Percentiles rank a stretch among this genome's conserved stretches.
These are phyloP conservation scores for Cryptotis parvus DNA, from an alignment of 2,113 vertebrate genomes.

Conservation along the genomic window DNA sequence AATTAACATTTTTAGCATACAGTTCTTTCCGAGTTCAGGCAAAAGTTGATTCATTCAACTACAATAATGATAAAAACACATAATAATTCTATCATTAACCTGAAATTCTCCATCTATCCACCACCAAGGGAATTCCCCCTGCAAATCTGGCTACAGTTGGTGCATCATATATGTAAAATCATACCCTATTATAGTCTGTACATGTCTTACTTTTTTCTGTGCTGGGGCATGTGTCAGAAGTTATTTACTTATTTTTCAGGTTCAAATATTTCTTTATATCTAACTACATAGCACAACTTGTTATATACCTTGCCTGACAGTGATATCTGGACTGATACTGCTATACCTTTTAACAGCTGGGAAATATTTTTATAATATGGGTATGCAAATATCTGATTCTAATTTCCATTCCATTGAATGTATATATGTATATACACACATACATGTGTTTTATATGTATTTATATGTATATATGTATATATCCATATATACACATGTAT, in stretches of 20 bases:
- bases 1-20: neutral
- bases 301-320: neutral
- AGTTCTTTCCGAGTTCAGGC: neutral
- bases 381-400: neutral
- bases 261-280: neutral
- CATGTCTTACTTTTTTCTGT: too few relatives aligned
- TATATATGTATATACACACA: neutral
- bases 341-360: neutral
- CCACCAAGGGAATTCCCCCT: neutral
- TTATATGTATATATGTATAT: too few relatives aligned
- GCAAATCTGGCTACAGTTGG: too few relatives aligned
- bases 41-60: neutral
- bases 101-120: neutral
- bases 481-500: neutral
- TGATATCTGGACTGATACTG: neutral
- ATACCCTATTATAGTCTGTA: too few relatives aligned
- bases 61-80: neutral
- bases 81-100: neutral
- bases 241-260: neutral
- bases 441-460: too few relatives aligned
- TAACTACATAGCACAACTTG: neutral
- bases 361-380: neutral
- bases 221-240: neutral
- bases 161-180: too few relatives aligned
- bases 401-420: neutral